Percentiles rank a stretch among this genome's conserved stretches.
Evolutionary conservation across 2,113 vertebrate genomes (phyloP).

Genomic region (Anolis sagrei): DNA sequence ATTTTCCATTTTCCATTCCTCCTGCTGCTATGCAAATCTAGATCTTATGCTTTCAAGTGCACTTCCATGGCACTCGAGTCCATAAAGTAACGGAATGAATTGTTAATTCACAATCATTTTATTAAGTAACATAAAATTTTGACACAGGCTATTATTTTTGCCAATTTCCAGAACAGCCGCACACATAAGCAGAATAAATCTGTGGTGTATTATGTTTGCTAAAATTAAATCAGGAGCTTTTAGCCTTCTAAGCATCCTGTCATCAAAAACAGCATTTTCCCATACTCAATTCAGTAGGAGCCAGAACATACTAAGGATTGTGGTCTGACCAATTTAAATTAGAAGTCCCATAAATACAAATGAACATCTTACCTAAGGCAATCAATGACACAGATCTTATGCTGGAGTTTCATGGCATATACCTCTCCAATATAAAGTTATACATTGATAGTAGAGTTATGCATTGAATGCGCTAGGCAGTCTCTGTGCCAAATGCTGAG

Average conservation of each 20-base stretch:
- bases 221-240: not conserved
- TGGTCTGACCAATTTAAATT: not conserved
- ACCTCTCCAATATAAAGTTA: too few relatives aligned
- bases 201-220: not conserved
- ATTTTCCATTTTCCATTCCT: conserved; percentile 58
- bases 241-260: not conserved
- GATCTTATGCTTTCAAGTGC: conserved; percentile 64
- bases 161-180: not conserved
- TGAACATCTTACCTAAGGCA: not conserved
- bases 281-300: not conserved
- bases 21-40: conserved; percentile 68
- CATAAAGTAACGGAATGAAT: conserved; percentile 67
- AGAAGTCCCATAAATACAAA: not conserved
- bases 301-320: not conserved
- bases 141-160: conserved; percentile 40
- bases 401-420: too few relatives aligned
- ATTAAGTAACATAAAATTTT: conserved; percentile 21
- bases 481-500: too few relatives aligned
- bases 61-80: conserved; percentile 53
- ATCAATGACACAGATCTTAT: not conserved
- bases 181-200: not conserved
- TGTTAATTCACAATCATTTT: conserved; percentile 58
- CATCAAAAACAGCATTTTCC: not conserved
- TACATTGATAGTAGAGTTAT: too few relatives aligned
- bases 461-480: too few relatives aligned